Conservation (phyloP, 2,113 vertebrate species). For the Gadus macrocephalus region DNA sequence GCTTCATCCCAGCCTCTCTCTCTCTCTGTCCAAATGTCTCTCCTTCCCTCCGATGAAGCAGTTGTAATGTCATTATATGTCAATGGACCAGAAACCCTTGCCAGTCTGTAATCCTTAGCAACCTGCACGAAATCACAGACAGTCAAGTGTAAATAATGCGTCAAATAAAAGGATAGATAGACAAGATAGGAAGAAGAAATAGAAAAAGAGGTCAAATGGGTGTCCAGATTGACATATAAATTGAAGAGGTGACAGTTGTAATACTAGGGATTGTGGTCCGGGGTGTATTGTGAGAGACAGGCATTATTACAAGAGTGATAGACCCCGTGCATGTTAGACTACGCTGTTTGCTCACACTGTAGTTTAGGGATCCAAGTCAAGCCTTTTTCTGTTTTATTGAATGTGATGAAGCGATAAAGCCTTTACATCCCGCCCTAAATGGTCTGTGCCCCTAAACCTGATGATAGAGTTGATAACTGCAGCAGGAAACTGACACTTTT, state of each 20-base stretch:
- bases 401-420: too few species aligned
- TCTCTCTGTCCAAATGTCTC: constrained; percentile 81
- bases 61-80: constrained; percentile 81
- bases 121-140: constrained; percentile 80
- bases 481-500: too few species aligned
- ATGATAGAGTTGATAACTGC: too few species aligned
- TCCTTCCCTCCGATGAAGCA: constrained; percentile 77
- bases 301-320: constrained; percentile 38
- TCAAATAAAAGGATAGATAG: constrained; percentile 34
- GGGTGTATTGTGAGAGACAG: constrained; percentile 38
- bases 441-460: not conserved
- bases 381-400: constrained; percentile 1
- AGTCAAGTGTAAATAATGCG: constrained; percentile 63
- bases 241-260: constrained; percentile 56
- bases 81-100: constrained; percentile 78
- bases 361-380: constrained; percentile 72
- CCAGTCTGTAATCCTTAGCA: constrained; percentile 80
- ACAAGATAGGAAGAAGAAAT: constrained; percentile 48
- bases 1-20: constrained; percentile 78
- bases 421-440: too few species aligned
- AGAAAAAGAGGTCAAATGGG: constrained; percentile 49
- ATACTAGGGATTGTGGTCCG: constrained; percentile 48
- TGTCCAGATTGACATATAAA: constrained; percentile 73
- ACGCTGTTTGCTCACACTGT: constrained; percentile 64
- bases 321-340: constrained; percentile 30